Evolutionary conservation across 2,888 invertebrate species (phyloP).

Genomic region (Meloe dianella): DNA sequence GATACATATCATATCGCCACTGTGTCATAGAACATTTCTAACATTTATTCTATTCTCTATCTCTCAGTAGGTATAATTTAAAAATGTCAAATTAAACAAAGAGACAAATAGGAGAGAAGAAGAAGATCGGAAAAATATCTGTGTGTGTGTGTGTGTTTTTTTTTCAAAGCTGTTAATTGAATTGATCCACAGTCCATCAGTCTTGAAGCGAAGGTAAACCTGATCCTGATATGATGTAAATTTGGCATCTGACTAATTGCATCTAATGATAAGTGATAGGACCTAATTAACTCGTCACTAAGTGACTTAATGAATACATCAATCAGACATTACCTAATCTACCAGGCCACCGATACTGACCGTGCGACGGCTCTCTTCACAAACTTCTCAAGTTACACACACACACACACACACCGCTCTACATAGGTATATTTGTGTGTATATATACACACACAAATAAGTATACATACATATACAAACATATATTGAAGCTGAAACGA

Average conservation of each 20-base stretch:
- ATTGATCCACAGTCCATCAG: slow-evolving; percentile 42
- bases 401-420: not conserved
- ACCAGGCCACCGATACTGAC: slow-evolving; percentile 37
- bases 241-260: slow-evolving; percentile 53
- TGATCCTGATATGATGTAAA: slow-evolving; percentile 42
- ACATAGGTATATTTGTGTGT: not conserved
- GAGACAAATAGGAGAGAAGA: not conserved
- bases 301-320: slow-evolving; percentile 54
- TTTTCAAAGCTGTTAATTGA: slow-evolving; percentile 41
- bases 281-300: slow-evolving; percentile 54
- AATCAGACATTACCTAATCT: slow-evolving; percentile 51
- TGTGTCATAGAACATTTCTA: slow-evolving; percentile 40
- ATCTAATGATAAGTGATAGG: slow-evolving; percentile 51
- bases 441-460: not conserved
- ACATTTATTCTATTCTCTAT: slow-evolving; percentile 28
- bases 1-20: slow-evolving; percentile 49
- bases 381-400: slow-evolving; percentile 31
- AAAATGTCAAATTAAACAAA: not conserved
- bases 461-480: not conserved
- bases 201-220: slow-evolving; percentile 33
- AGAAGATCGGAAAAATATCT: not conserved
- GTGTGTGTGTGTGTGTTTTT: too few relatives aligned
- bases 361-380: slow-evolving; percentile 19
- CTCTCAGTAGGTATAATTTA: too few relatives aligned
- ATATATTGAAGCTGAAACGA: not conserved